phyloP scores from a whole-genome alignment of 2,797 vertebrate genomes.

The Rachycentron canadum region DNA sequence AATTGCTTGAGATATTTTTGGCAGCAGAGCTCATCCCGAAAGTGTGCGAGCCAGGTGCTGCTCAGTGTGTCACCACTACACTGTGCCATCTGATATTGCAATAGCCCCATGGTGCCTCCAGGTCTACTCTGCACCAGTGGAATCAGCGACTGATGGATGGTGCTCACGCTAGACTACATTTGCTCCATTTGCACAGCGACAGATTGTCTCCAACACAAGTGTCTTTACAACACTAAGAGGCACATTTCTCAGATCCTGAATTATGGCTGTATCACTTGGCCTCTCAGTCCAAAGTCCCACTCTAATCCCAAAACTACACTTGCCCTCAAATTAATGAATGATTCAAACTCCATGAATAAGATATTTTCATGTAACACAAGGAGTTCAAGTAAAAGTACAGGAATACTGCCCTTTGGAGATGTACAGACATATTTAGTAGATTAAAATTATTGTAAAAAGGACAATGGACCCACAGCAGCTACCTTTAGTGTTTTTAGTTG shows the following conservation, averaged over 20 bases:
- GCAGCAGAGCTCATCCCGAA: constrained; percentile 4
- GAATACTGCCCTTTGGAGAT: background rate
- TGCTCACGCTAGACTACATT: constrained; percentile 2
- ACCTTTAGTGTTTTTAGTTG: background rate
- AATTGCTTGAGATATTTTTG: constrained; percentile 9
- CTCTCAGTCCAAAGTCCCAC: background rate
- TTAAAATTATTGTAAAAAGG: background rate
- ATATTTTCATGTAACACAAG: background rate
- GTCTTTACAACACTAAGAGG: background rate
- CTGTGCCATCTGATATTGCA: constrained; percentile 58
- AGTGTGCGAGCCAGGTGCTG: constrained; percentile 33
- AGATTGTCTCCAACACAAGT: background rate
- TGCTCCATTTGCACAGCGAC: constrained; percentile 16
- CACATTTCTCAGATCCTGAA: constrained; percentile 4
- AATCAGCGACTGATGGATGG: constrained; percentile 31
- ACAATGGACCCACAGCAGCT: background rate
- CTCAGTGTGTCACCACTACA: constrained; percentile 23
- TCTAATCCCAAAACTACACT: background rate
- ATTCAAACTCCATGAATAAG: background rate
- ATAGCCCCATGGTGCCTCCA: constrained; percentile 36
- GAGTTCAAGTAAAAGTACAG: background rate
- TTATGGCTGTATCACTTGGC: background rate
- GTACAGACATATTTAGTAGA: background rate
- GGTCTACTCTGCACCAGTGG: constrained; percentile 34
- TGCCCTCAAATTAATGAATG: background rate